Percentiles rank a stretch among this genome's conserved stretches.
Conservation (phyloP, 2,888 invertebrate genomes). For the Bellardia pandia region DNA sequence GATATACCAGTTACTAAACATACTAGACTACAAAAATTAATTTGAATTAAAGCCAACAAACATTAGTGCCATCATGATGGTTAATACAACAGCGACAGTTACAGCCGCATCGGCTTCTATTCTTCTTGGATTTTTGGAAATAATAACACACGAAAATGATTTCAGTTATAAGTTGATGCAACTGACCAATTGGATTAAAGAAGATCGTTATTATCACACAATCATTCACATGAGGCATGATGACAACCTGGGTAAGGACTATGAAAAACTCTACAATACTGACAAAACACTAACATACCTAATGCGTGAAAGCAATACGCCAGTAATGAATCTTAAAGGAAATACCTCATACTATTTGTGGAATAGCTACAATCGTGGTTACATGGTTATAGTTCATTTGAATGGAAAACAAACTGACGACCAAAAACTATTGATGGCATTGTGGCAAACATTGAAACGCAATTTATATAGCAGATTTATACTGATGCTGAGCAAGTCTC, state of each 20-base stretch:
- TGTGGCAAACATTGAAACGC: constrained; percentile 29
- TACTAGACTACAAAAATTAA: background rate
- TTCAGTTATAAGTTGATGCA: background rate
- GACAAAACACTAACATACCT: background rate
- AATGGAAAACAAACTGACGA: constrained; percentile 10
- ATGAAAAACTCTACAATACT: background rate
- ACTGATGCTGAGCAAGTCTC: background rate
- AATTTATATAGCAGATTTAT: constrained; percentile 31
- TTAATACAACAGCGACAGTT: background rate
- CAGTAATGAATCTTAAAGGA: constrained; percentile 27
- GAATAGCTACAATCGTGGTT: constrained; percentile 22
- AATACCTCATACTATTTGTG: constrained; percentile 37
- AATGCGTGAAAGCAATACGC: background rate
- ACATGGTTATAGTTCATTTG: constrained; percentile 31
- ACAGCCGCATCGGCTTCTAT: constrained; percentile 2
- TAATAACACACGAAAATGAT: constrained; percentile 24
- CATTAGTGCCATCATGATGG: constrained; percentile 5
- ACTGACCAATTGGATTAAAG: background rate
- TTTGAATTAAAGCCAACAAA: background rate
- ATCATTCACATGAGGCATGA: constrained; percentile 30
- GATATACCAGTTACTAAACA: background rate
- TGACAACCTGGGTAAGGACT: background rate
- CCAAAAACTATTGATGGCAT: background rate
- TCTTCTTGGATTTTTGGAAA: constrained; percentile 30
- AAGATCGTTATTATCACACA: constrained; percentile 19